A percentile compares a stretch with the other conserved stretches of the same genome.
phyloP scores from a whole-genome alignment of 2,888 invertebrate species.

The Euzophera pinguis region DNA sequence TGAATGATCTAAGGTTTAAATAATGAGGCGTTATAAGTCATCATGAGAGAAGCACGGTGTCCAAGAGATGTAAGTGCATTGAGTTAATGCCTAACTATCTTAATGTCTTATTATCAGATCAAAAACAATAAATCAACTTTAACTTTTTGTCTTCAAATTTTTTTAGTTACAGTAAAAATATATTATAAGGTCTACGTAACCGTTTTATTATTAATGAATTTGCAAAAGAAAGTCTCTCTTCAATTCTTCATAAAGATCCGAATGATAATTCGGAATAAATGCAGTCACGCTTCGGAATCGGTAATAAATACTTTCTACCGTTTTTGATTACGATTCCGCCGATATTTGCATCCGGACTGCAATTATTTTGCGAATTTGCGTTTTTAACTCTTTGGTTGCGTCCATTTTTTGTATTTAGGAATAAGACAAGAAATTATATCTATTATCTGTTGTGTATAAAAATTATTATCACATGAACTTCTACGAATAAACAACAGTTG shows the following conservation, averaged over 20 bases:
- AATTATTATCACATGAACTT: too few relatives aligned
- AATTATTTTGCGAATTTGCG: background rate
- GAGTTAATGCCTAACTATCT: background rate
- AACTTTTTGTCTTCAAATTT: too few relatives aligned
- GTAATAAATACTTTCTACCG: slow-evolving; percentile 10
- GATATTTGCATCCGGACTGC: background rate
- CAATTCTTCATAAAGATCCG: background rate
- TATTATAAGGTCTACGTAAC: too few relatives aligned
- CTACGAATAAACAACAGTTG: too few relatives aligned
- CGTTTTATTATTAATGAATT: background rate
- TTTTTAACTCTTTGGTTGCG: background rate
- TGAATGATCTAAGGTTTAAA: slow-evolving; percentile 41
- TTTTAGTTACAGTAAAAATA: too few relatives aligned
- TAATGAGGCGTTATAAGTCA: slow-evolving; percentile 19
- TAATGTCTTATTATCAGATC: too few relatives aligned
- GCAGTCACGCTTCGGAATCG: slow-evolving; percentile 10
- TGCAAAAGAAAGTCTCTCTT: background rate
- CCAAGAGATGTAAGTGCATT: background rate
- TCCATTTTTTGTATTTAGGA: background rate
- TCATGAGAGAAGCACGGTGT: slow-evolving; percentile 8
- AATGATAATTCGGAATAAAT: slow-evolving; percentile 11
- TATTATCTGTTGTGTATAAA: too few relatives aligned
- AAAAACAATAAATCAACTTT: too few relatives aligned
- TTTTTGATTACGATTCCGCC: background rate
- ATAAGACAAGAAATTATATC: too few relatives aligned